phyloP scores from a whole-genome alignment of 2,888 invertebrate species.

The Lamproptera curius region DNA sequence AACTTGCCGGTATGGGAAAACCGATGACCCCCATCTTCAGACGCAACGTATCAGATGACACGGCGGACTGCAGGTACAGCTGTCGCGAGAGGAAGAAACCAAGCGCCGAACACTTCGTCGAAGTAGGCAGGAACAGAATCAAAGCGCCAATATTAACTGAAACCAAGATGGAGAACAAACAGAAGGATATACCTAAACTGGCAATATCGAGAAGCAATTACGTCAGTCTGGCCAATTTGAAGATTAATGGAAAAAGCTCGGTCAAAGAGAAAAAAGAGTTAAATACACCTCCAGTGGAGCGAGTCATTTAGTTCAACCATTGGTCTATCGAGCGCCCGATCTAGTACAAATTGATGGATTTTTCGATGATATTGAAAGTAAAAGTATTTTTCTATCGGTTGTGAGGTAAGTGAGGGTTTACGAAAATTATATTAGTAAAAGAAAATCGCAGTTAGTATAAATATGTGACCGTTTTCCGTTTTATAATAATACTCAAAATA shows the following conservation, averaged over 20 bases:
- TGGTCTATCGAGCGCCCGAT: slow-evolving; percentile 16
- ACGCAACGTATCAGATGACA: slow-evolving; percentile 45
- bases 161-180: slow-evolving; percentile 31
- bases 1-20: slow-evolving; percentile 61
- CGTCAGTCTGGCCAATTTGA: slow-evolving; percentile 67
- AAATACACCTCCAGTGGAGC: slow-evolving; percentile 41
- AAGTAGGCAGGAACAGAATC: slow-evolving; percentile 49
- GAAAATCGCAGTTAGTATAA: too few relatives aligned
- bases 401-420: too few relatives aligned
- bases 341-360: slow-evolving; percentile 16
- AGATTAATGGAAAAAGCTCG: slow-evolving; percentile 50
- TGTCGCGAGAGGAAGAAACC: slow-evolving; percentile 43
- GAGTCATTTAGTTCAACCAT: slow-evolving; percentile 41
- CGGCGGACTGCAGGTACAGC: slow-evolving; percentile 59
- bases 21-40: slow-evolving; percentile 72
- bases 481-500: too few relatives aligned
- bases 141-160: slow-evolving; percentile 35
- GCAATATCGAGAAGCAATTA: slow-evolving; percentile 68
- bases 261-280: slow-evolving; percentile 28
- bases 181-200: slow-evolving; percentile 26
- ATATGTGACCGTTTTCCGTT: too few relatives aligned
- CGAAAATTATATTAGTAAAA: too few relatives aligned
- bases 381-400: too few relatives aligned
- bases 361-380: too few relatives aligned
- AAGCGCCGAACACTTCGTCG: slow-evolving; percentile 35